phyloP scores from a whole-genome alignment of 2,113 vertebrate genomes.

The Gallinago undulata region DNA sequence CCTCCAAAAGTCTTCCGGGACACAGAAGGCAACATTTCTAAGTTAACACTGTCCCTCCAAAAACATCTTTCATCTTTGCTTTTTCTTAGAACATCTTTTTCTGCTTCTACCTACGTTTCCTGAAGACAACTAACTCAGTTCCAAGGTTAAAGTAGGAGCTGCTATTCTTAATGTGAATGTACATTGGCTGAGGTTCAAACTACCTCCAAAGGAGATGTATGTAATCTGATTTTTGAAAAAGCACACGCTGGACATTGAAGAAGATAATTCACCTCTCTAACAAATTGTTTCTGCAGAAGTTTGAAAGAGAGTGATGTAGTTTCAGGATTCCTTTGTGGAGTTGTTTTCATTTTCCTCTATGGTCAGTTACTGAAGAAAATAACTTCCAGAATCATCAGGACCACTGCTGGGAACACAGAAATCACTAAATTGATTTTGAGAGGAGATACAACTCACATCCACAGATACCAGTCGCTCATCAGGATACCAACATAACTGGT shows the following conservation, averaged over 20 bases:
- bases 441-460: background rate
- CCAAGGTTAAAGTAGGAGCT: constrained; percentile 13
- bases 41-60: background rate
- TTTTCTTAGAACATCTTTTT: background rate
- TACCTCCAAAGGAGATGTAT: background rate
- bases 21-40: background rate
- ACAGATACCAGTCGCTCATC: background rate
- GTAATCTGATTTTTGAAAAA: background rate
- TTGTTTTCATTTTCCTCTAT: background rate
- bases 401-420: background rate
- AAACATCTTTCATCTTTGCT: background rate
- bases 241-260: background rate
- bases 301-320: background rate
- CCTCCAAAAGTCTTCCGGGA: background rate
- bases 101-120: background rate
- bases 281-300: background rate
- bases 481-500: background rate
- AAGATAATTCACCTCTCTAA: background rate
- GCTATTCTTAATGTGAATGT: background rate
- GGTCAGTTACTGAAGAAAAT: background rate
- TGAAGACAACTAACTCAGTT: constrained; percentile 4
- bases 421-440: background rate
- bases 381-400: background rate
- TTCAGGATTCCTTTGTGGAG: background rate
- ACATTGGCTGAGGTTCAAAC: background rate